Evolutionary conservation across 2,113 vertebrate species (phyloP).

Genomic region (Caranx melampygus): DNA sequence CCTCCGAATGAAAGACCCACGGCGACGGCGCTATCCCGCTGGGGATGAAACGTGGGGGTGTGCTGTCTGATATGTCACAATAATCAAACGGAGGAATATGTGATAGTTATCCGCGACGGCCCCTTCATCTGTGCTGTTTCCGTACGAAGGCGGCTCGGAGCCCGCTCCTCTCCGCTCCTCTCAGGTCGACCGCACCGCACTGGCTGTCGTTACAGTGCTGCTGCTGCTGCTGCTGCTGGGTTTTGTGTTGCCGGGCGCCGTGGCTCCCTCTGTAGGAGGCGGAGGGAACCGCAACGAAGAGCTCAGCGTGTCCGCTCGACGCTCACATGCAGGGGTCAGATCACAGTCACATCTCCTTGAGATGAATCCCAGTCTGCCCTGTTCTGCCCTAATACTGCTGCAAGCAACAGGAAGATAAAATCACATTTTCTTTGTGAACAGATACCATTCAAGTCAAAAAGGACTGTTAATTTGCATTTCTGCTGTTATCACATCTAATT

Average conservation of each 20-base stretch:
- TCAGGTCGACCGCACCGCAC: constrained; percentile 54
- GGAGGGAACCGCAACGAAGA: constrained; percentile 3
- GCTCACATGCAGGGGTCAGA: constrained; percentile 16
- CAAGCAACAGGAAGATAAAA: neutral
- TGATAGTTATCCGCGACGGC: constrained; percentile 38
- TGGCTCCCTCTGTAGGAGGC: constrained; percentile 52
- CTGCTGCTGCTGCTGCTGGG: constrained; percentile 29
- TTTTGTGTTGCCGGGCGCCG: constrained; percentile 6
- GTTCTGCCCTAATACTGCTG: neutral
- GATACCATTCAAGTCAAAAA: neutral
- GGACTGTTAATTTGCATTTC: neutral
- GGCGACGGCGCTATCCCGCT: constrained; percentile 38
- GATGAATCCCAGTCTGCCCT: neutral
- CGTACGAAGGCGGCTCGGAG: constrained; percentile 27
- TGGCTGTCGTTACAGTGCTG: constrained; percentile 28
- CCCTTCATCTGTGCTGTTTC: constrained; percentile 76
- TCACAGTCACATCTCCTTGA: neutral
- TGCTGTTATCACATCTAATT: neutral
- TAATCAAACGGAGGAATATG: constrained; percentile 38
- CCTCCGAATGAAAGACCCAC: constrained; percentile 61
- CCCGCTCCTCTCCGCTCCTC: constrained; percentile 43
- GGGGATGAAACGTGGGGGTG: no score
- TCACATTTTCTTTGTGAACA: no score
- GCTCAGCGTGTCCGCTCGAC: neutral
- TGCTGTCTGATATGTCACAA: neutral